Evolutionary conservation across 2,888 invertebrate genomes (phyloP).

Genomic region (Dorcus hopei): DNA sequence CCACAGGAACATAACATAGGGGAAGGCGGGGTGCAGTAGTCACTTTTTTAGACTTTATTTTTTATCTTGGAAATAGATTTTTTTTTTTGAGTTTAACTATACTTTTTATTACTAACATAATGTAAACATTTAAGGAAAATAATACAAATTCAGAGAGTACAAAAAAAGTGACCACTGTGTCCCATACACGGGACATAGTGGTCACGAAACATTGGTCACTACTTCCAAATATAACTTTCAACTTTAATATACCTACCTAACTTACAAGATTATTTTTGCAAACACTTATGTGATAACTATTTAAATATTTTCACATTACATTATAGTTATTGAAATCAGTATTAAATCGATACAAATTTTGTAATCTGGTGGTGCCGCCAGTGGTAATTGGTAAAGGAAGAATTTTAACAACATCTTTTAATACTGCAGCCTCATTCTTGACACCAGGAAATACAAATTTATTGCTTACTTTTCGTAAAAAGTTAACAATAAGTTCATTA

Average conservation of each 20-base stretch:
- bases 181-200: neutral
- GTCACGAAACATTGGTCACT: neutral
- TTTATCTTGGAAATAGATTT: neutral
- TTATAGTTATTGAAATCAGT: too few species aligned
- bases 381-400: constrained; percentile 3
- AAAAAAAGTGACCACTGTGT: neutral
- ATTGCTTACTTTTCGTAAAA: constrained; percentile 6
- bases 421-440: constrained; percentile 6
- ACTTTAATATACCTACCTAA: neutral
- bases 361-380: constrained; percentile 2
- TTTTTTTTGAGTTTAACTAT: neutral
- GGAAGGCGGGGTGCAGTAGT: neutral
- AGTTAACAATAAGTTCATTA: constrained; percentile 6
- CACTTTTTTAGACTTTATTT: constrained; percentile 1
- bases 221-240: neutral
- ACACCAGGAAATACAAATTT: constrained; percentile 10
- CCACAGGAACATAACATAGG: neutral
- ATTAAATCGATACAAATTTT: neutral
- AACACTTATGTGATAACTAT: neutral
- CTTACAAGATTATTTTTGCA: neutral
- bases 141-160: neutral
- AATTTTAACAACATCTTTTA: constrained; percentile 6
- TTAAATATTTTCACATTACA: too few species aligned
- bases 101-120: neutral
- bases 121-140: neutral